A percentile compares a stretch with the other conserved stretches of the same genome.
phyloP scores from a whole-genome alignment of 2,113 vertebrate species.

The Megaceryle maxima region DNA sequence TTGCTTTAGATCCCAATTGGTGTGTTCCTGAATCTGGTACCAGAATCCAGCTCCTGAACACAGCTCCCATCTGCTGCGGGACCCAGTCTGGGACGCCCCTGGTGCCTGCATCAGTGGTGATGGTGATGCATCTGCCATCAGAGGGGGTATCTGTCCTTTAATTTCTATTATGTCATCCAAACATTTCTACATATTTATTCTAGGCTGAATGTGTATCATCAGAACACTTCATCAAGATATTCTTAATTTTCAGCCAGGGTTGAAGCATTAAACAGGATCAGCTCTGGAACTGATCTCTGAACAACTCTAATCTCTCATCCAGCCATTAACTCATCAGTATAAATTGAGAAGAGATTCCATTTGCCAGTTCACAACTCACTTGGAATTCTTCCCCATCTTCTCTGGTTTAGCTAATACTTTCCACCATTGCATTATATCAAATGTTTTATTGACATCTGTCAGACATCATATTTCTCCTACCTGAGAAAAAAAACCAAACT shows the following conservation, averaged over 20 bases:
- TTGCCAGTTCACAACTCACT: not conserved
- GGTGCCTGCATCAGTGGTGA: too few species aligned
- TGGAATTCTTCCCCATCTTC: not conserved
- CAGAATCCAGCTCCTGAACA: too few species aligned
- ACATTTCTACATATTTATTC: not conserved
- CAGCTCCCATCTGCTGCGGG: too few species aligned
- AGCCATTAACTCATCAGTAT: not conserved
- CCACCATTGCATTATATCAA: not conserved
- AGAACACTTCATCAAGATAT: not conserved
- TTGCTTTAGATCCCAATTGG: too few species aligned
- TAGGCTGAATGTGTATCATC: not conserved
- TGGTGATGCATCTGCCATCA: too few species aligned
- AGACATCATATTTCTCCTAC: not conserved
- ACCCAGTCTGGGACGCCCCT: too few species aligned
- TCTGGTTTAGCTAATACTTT: not conserved
- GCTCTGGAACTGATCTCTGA: not conserved
- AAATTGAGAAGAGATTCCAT: not conserved
- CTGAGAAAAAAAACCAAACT: not conserved
- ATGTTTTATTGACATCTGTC: not conserved
- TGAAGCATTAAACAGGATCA: not conserved
- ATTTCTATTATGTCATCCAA: not conserved
- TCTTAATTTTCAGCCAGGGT: not conserved
- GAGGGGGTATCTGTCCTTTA: not conserved
- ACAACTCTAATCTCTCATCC: not conserved
- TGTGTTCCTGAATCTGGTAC: too few species aligned